Conservation (phyloP, 2,113 vertebrate genomes). For the Calidris pugnax region DNA sequence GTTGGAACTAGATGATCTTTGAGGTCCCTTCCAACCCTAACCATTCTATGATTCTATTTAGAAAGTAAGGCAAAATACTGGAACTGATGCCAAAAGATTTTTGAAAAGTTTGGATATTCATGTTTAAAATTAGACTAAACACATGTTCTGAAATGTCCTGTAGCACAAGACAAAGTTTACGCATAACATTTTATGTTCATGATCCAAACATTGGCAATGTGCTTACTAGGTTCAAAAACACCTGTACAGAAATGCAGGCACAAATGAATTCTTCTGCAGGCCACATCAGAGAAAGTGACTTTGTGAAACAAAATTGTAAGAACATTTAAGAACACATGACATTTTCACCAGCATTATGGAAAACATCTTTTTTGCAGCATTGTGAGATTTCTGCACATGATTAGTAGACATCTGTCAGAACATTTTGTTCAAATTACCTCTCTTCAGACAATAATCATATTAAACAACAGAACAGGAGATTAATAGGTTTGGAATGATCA, state of each 20-base stretch:
- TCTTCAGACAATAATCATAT: not conserved
- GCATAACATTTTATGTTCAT: not conserved
- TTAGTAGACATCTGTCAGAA: conserved; percentile 33
- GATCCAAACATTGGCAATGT: not conserved
- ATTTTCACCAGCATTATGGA: not conserved
- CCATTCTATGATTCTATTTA: too few species aligned
- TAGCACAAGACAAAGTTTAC: not conserved
- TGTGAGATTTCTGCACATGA: not conserved
- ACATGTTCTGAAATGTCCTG: not conserved
- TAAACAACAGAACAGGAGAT: not conserved
- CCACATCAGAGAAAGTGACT: not conserved
- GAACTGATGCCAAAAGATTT: not conserved
- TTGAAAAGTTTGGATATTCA: not conserved
- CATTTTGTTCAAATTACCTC: conserved; percentile 3
- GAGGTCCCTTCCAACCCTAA: too few species aligned
- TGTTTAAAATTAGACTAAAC: not conserved
- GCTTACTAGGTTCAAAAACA: not conserved
- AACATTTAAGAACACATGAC: not conserved
- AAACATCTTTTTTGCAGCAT: not conserved
- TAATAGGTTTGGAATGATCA: conserved; percentile 24
- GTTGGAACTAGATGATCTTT: too few species aligned
- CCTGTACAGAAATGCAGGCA: not conserved
- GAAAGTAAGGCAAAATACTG: not conserved
- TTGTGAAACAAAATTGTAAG: not conserved
- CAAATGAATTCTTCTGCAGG: not conserved